Conservation (phyloP, 1,140 invertebrate genomes). For the Potamilus streckersoni region DNA sequence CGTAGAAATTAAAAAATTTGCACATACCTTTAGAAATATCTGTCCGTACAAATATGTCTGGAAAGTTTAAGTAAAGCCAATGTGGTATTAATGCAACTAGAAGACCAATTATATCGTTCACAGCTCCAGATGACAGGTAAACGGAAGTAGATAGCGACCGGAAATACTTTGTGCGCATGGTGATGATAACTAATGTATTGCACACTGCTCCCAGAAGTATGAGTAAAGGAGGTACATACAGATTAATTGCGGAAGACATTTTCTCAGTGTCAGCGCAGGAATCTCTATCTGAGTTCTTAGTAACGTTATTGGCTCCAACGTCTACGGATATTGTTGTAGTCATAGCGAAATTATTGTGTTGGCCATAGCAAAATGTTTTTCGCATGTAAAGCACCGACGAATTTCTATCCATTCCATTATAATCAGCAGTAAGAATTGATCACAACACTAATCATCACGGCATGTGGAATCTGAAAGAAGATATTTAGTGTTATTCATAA, state of each 20-base stretch:
- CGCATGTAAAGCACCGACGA: no score
- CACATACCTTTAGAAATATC: slow-evolving; percentile 42
- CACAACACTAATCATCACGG: no score
- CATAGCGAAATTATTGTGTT: no score
- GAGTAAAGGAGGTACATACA: slow-evolving; percentile 40
- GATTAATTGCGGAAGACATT: slow-evolving; percentile 9
- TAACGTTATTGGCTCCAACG: no score
- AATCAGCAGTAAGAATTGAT: no score
- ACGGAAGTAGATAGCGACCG: slow-evolving; percentile 48
- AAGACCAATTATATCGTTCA: slow-evolving; percentile 48
- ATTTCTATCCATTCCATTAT: no score
- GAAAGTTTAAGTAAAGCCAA: slow-evolving; percentile 51
- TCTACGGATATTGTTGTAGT: no score
- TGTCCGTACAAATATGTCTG: slow-evolving; percentile 31
- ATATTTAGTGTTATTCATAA: no score
- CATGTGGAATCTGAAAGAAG: no score
- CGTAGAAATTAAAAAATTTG: slow-evolving; percentile 58
- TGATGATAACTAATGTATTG: slow-evolving; percentile 42
- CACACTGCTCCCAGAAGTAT: slow-evolving; percentile 43
- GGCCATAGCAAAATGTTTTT: no score
- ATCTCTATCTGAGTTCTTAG: no score
- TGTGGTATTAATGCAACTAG: slow-evolving; percentile 47
- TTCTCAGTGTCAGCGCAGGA: no score
- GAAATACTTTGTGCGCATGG: slow-evolving; percentile 53
- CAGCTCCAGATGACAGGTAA: slow-evolving; percentile 44